phyloP scores from a whole-genome alignment of 2,888 invertebrate genomes.

The Euproctis similis region DNA sequence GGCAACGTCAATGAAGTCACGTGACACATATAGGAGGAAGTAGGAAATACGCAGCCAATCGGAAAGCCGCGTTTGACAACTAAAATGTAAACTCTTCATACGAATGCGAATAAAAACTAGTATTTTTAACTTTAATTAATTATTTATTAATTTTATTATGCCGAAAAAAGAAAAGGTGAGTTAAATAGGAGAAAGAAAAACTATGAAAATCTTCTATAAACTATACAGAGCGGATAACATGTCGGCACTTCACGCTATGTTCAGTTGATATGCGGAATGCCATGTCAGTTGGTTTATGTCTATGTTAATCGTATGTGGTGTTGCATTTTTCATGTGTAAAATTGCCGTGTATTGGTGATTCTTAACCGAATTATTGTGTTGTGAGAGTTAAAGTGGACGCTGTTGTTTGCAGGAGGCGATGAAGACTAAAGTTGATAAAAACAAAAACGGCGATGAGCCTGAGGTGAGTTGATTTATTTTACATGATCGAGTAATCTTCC shows the following conservation, averaged over 20 bases:
- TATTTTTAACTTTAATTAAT: constrained; percentile 45
- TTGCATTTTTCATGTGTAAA: constrained; percentile 58
- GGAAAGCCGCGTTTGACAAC: constrained; percentile 26
- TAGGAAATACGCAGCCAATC: constrained; percentile 37
- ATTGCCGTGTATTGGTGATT: constrained; percentile 45
- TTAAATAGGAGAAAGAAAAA: constrained; percentile 19
- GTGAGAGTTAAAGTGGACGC: constrained; percentile 55
- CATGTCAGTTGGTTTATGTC: constrained; percentile 50
- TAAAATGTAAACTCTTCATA: constrained; percentile 48
- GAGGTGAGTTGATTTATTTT: constrained; percentile 68
- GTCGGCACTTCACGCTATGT: constrained; percentile 48
- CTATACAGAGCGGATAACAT: constrained; percentile 23
- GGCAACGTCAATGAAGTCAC: constrained; percentile 50
- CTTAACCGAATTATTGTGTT: constrained; percentile 39
- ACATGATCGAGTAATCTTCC: constrained; percentile 20
- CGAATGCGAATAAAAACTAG: constrained; percentile 45
- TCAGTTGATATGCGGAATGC: constrained; percentile 36
- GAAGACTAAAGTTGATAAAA: constrained; percentile 77
- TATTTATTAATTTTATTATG: constrained; percentile 36
- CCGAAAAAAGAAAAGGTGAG: constrained; percentile 56
- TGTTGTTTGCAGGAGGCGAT: constrained; percentile 70
- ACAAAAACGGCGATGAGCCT: constrained; percentile 72
- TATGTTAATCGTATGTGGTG: constrained; percentile 44
- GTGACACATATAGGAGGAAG: no score
- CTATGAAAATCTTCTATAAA: constrained; percentile 8